Base-by-base conservation (phyloP, 64 coral and sea anemone genomes). In the Cladopsammia gracilis region DNA sequence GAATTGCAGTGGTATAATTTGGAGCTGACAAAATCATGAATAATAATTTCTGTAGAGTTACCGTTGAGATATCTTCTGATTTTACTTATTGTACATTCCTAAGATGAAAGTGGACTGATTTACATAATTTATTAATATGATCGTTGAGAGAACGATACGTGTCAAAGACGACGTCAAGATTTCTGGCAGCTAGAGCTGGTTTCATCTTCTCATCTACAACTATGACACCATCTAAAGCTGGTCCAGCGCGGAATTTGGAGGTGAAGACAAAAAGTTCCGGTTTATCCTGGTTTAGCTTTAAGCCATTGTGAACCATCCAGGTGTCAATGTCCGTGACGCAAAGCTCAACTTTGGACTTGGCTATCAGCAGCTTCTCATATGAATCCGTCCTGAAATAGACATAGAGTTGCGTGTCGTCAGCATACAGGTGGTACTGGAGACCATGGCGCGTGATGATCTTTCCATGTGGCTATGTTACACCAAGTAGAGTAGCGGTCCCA, bases 281-380 rank as follows among this genome's bases (percentile, higher is more conserved):
- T 57, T 80, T 80, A 64, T 82, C 78, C 70, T 69, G 62, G 61
- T 85, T 85, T 14, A 86, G 49, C 44, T 86, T 67, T 48, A 85
- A 65, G 61, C 62, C 83, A 86, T 86, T 86, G 18, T 70, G 64
- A 51, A 70, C 18, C 83, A 86, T 16, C 83, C 83, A 86, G 52
- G 83, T 45, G 13, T 86, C 15, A 49, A 86, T 86, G 22, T 86
- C 64, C n/a, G 19, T 71, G 3, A 71, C 83, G 56, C 64, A 86
- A 5, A 52, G 9, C 64, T 86, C 65, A 23, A 66, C 68, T 13
- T 68, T 85, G 48, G 25, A 20, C 43, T 85, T 85, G 10, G 25
- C 82, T 15, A 48, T 66, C 15, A 10, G 14, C 16, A 86, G 15
- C 8, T 86, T 15, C 50, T 70, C 64, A 0, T n/a, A 52, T 10